Base-by-base conservation (phyloP, 2,113 vertebrate genomes). In the Chaetops frenatus region DNA sequence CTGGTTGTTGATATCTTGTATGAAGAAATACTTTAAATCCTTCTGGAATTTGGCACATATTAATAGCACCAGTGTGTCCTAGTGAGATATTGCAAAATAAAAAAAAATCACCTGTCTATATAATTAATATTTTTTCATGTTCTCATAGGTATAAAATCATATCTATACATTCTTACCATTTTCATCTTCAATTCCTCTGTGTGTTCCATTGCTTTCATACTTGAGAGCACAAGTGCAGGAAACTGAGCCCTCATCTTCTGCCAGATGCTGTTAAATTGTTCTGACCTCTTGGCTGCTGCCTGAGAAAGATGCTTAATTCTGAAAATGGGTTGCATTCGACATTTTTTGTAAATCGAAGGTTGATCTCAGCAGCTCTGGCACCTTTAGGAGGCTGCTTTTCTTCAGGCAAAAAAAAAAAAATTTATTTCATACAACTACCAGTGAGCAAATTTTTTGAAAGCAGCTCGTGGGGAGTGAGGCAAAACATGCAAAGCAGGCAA, bases 401-500 rank as follows among this genome's bases (percentile, higher is more conserved):
- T 57, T 77, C 21, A 45, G 44, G 27, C 8, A 81, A 58, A 60
- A 36, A 73, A 76, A 25, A 27, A 27, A 58, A 21, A 23, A 28
- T 10, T 65, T 33, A 64, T 44, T 76, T 81, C n/a, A 48, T 44
- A 36, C 24, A 9, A 9, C 27, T 61, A 19, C 11, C 33, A 35
- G 44, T 25, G 74, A 70, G 47, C 11, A 81, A 65, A 51, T 47
- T 22, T 79, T 35, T 47, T 85, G 7, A 58, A 72, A 54, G n/a
- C 10, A 56, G 33, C 85, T 84, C 22, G 14, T 56, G 74, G 48
- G 53, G 42, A 93, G 76, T 47, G 40, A 38, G 29, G 38, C 48
- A 71, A 51, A 92, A 56, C 47, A 85, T 87, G 85, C 66, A 93
- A 85, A 96, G 42, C 33, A 35, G 57, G 17, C 61, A 81, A 9